A percentile compares a stretch with the other conserved stretches of the same genome.
These are phyloP conservation scores for Drosophila auraria DNA, from an alignment of 1,140 invertebrate genomes.

Conservation along the genomic window DNA sequence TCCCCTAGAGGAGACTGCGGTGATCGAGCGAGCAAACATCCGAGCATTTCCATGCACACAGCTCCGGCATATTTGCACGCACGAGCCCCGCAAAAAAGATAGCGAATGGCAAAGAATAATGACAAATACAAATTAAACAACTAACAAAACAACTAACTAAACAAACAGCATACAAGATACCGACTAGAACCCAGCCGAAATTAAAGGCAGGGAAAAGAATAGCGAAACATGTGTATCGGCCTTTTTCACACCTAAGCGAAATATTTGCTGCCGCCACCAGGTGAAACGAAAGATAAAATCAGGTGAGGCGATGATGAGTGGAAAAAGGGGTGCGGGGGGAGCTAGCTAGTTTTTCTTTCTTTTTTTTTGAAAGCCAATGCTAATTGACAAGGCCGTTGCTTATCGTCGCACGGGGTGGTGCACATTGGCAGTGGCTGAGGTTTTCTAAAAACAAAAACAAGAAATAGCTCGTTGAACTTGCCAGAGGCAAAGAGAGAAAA, in stretches of 20 bases:
- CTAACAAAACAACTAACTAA: conserved; percentile 45
- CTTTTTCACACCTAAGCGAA: conserved; percentile 67
- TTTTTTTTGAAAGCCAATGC: conserved; percentile 49
- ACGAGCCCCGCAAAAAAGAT: conserved; percentile 34
- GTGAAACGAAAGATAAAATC: conserved; percentile 54
- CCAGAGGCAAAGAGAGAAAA: conserved; percentile 7
- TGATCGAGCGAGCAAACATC: conserved; percentile 31
- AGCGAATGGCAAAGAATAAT: conserved; percentile 35
- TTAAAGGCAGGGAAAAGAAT: conserved; percentile 9
- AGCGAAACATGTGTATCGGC: conserved; percentile 68
- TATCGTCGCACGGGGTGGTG: conserved; percentile 43
- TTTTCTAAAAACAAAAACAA: conserved; percentile 13
- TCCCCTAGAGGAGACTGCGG: conserved; percentile 12
- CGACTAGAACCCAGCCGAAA: conserved; percentile 11
- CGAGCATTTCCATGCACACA: conserved; percentile 18
- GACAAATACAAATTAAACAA: conserved; percentile 65
- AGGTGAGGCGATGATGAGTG: conserved; percentile 10
- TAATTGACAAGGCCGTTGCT: conserved; percentile 75
- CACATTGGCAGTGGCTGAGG: neutral
- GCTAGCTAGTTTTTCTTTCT: neutral
- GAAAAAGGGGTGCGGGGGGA: conserved; percentile 13
- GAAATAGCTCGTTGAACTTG: conserved; percentile 50
- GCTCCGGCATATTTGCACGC: conserved; percentile 50
- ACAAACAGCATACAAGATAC: conserved; percentile 53
- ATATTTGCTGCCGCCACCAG: conserved; percentile 37